Evolutionary conservation across 2,113 vertebrate genomes (phyloP), one percentile per base, ranked within the genome.

Genomic region (Fukomys damarensis): DNA sequence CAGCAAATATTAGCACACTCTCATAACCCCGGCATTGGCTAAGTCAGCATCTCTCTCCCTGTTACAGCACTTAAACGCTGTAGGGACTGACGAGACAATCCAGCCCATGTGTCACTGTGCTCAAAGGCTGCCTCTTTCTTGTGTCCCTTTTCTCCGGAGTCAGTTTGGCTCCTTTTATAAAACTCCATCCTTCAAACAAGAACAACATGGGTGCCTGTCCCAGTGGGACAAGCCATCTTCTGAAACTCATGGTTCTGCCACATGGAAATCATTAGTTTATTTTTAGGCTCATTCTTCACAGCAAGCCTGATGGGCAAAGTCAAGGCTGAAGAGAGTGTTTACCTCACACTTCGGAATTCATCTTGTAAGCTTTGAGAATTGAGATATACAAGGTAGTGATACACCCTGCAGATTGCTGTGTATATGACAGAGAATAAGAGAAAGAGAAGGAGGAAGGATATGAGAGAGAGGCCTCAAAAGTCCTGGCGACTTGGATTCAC

Each of bases 381-480:
- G 82, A 56, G 59, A 7, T 32, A 9, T 4, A 7, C 0, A 22
- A 2, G 2, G 32, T 26, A 0, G 70, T 30, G 2, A 59, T 28
- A 16, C 0, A 0, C 12, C 35, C 66, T 63, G 16, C 2, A 0
- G 1, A 1, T 79, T 2, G 17, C 84, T 16, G 9, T 6, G 17
- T 28, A 4, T 17, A 0, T 2, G 66, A 35, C 19, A 49, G 26
- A 38, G 46, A 56, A 30, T 8, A 30, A 35, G 38, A 77, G n/a
- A 20, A 70, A 10, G 38, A 54, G 32, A 14, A 38, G 0, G 82
- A 66, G 35, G 4, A 68, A 28, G 11, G 24, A 49, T 1, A 5
- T 13, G 41, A 17, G 24, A 28, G 24, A 3, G 3, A 1, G 4
- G 28, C 35, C 12, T 52, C 22, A 26, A 26, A 82, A 88, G 54